phyloP scores from a whole-genome alignment of 2,888 invertebrate species.

The Pseudeuparius sepicola region DNA sequence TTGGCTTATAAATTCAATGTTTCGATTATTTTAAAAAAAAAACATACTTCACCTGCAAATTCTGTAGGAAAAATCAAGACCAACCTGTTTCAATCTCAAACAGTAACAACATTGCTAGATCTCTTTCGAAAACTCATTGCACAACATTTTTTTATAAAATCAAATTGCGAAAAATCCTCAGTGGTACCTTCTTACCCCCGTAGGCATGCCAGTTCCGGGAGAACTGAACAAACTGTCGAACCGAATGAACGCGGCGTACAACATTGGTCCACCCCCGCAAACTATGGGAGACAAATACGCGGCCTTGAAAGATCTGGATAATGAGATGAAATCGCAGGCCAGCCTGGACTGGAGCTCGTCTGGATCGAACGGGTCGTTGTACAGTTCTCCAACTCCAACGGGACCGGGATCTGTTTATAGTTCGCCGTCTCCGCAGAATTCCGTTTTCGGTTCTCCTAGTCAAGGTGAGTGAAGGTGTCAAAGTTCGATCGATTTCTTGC shows the following conservation, averaged over 20 bases:
- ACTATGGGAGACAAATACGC: constrained; percentile 85
- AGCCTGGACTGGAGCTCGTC: constrained; percentile 32
- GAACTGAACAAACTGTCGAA: constrained; percentile 16
- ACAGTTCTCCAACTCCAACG: constrained; percentile 36
- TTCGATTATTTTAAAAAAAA: too few species aligned
- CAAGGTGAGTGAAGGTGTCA: constrained; percentile 34
- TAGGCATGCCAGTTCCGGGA: constrained; percentile 31
- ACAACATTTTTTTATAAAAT: too few species aligned
- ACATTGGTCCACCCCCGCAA: constrained; percentile 15
- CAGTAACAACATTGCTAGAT: too few species aligned
- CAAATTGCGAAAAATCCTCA: too few species aligned
- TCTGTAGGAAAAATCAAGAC: too few species aligned
- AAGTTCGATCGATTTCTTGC: too few species aligned
- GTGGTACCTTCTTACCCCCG: too few species aligned
- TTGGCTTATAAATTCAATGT: too few species aligned
- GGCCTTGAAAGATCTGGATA: constrained; percentile 87
- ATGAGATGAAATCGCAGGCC: constrained; percentile 52
- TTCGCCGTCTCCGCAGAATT: constrained; percentile 36
- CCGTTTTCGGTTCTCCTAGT: constrained; percentile 39
- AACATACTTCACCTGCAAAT: too few species aligned
- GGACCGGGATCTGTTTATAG: constrained; percentile 35
- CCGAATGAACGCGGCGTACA: neutral
- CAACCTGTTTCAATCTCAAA: too few species aligned
- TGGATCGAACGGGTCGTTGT: constrained; percentile 36
- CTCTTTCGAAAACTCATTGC: too few species aligned